Evolutionary conservation across 2,888 invertebrate species (phyloP).

Genomic region (Helleia helle): DNA sequence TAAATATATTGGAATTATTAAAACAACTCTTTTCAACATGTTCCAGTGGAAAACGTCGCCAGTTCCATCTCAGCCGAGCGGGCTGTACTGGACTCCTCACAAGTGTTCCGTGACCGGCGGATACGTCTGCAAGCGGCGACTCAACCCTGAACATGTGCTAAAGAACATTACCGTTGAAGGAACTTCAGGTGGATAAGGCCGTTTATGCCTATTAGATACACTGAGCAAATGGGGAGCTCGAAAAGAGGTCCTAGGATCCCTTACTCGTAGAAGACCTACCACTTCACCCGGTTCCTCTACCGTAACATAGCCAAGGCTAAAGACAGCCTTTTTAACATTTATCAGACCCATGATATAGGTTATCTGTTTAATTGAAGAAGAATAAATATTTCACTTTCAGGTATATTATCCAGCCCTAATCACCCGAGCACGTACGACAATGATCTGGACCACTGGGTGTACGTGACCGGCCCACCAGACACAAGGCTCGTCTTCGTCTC

Average conservation of each 20-base stretch:
- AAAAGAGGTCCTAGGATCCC: no score
- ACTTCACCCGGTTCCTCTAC: no score
- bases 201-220: slow-evolving; percentile 12
- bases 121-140: slow-evolving; percentile 76
- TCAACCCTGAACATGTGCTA: slow-evolving; percentile 52
- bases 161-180: slow-evolving; percentile 79
- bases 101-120: slow-evolving; percentile 78
- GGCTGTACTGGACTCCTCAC: slow-evolving; percentile 80
- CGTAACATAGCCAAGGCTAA: no score
- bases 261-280: no score
- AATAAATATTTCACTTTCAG: slow-evolving; percentile 53
- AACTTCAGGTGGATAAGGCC: slow-evolving; percentile 41
- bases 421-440: slow-evolving; percentile 82
- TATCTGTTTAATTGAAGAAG: no score
- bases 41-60: slow-evolving; percentile 80
- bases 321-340: no score
- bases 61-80: slow-evolving; percentile 77
- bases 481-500: slow-evolving; percentile 81
- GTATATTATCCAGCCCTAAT: slow-evolving; percentile 79
- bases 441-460: slow-evolving; percentile 80
- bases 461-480: slow-evolving; percentile 77
- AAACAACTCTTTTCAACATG: background rate
- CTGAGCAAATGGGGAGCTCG: no score
- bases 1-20: no score
- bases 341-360: no score